phyloP scores from a whole-genome alignment of 2,888 invertebrate species.

The Scaptomyza reducta region DNA sequence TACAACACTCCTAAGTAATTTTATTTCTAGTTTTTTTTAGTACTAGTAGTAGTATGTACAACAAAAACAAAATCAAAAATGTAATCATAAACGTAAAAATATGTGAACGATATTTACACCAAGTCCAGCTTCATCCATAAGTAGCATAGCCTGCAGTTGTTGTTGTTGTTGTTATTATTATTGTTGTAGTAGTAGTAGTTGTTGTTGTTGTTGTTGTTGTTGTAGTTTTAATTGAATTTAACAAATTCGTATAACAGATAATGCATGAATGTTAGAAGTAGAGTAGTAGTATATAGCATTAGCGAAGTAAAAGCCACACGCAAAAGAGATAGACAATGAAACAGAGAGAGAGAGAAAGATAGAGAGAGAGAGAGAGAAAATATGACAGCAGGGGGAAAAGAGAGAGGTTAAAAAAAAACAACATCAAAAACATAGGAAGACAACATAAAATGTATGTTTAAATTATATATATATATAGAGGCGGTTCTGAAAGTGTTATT shows the following conservation, averaged over 20 bases:
- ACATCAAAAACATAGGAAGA: constrained; percentile 4
- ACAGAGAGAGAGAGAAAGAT: constrained; percentile 23
- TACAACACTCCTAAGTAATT: constrained; percentile 27
- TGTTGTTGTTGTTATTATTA: constrained; percentile 55
- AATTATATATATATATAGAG: constrained; percentile 22
- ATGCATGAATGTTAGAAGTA: constrained; percentile 67
- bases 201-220: constrained; percentile 43
- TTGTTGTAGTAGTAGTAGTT: constrained; percentile 40
- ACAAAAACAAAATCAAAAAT: constrained; percentile 24
- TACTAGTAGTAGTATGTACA: constrained; percentile 42
- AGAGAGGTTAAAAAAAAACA: constrained; percentile 10
- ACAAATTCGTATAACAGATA: constrained; percentile 66
- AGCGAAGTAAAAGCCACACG: constrained; percentile 46
- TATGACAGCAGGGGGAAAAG: constrained; percentile 2
- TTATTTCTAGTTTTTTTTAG: background rate
- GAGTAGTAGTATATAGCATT: constrained; percentile 49
- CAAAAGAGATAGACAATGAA: constrained; percentile 37
- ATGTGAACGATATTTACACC: constrained; percentile 91
- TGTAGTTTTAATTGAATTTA: constrained; percentile 61
- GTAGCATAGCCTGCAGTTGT: constrained; percentile 92
- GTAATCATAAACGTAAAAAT: constrained; percentile 40
- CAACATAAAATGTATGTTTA: constrained; percentile 17
- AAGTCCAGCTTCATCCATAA: constrained; percentile 95
- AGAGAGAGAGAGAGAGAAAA: constrained; percentile 24
- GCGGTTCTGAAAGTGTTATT: constrained; percentile 27